A percentile compares a stretch with the other conserved stretches of the same genome.
Evolutionary conservation across 2,888 invertebrate species (phyloP).

Genomic region (Xestia c-nigrum): DNA sequence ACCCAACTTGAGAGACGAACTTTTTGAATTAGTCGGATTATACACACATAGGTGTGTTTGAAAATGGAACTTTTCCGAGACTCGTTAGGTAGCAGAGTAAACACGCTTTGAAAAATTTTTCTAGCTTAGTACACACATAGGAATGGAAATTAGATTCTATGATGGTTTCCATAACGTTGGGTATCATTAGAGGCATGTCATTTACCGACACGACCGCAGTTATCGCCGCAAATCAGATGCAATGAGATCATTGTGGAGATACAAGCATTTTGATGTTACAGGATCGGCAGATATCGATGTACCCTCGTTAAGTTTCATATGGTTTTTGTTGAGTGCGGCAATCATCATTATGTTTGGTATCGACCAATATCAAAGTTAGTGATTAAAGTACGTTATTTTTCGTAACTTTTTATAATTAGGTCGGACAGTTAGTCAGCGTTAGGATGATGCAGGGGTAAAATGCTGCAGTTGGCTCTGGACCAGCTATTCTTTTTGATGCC

Average conservation of each 20-base stretch:
- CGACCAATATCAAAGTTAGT: neutral
- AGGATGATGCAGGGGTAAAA: too few species aligned
- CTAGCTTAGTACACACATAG: constrained; percentile 61
- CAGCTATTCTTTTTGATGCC: too few species aligned
- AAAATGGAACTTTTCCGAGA: constrained; percentile 70
- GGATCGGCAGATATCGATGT: constrained; percentile 15
- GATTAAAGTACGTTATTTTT: neutral
- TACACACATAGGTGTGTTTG: constrained; percentile 63
- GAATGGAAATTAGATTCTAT: constrained; percentile 58
- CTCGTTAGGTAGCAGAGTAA: constrained; percentile 74
- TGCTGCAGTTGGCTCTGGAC: too few species aligned
- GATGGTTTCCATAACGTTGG: constrained; percentile 44
- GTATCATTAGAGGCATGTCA: constrained; percentile 49
- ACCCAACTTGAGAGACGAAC: constrained; percentile 31
- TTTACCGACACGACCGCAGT: constrained; percentile 51
- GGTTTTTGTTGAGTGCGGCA: neutral
- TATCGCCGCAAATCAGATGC: constrained; percentile 53
- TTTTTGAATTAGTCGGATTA: constrained; percentile 64
- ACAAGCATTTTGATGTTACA: constrained; percentile 26
- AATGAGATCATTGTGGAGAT: constrained; percentile 44
- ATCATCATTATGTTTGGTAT: neutral
- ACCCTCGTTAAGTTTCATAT: neutral
- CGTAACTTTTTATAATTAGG: too few species aligned
- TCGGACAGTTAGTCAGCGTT: too few species aligned
- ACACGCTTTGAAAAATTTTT: constrained; percentile 72